Percentiles rank a stretch among this genome's conserved stretches.
Evolutionary conservation across 2,888 invertebrate genomes (phyloP).

Genomic region (Nasonovia ribisnigri): DNA sequence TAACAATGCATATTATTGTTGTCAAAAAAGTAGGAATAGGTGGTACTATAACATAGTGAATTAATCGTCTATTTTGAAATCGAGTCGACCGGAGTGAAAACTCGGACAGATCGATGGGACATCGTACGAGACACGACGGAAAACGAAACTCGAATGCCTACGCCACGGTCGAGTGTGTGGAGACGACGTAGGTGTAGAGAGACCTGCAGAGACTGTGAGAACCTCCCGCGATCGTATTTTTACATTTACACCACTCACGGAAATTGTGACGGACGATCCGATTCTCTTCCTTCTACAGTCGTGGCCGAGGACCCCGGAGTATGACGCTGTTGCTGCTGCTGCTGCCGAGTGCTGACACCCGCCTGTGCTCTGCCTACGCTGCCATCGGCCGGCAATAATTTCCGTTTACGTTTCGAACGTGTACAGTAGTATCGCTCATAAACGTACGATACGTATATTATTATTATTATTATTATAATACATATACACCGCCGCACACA

Average conservation of each 20-base stretch:
- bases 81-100: background rate
- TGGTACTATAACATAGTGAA: too few relatives aligned
- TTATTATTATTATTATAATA: slow-evolving; percentile 3
- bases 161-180: background rate
- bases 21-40: too few relatives aligned
- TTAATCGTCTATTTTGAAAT: background rate
- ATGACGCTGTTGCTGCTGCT: background rate
- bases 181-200: background rate
- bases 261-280: background rate
- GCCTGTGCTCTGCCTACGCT: slow-evolving; percentile 26
- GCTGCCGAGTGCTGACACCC: slow-evolving; percentile 18
- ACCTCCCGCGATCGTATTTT: background rate
- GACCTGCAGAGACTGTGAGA: too few relatives aligned
- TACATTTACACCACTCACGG: slow-evolving; percentile 19
- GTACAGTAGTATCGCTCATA: background rate
- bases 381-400: slow-evolving; percentile 32
- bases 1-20: background rate
- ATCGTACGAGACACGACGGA: background rate
- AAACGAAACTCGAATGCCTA: background rate
- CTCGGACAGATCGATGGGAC: background rate
- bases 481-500: background rate
- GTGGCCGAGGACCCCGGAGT: background rate
- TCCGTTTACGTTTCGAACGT: slow-evolving; percentile 43
- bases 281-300: background rate
- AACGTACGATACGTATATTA: background rate